These are phyloP conservation scores for Muschampia plurimacula DNA, from an alignment of 2,888 invertebrate species.

Conservation along the genomic window DNA sequence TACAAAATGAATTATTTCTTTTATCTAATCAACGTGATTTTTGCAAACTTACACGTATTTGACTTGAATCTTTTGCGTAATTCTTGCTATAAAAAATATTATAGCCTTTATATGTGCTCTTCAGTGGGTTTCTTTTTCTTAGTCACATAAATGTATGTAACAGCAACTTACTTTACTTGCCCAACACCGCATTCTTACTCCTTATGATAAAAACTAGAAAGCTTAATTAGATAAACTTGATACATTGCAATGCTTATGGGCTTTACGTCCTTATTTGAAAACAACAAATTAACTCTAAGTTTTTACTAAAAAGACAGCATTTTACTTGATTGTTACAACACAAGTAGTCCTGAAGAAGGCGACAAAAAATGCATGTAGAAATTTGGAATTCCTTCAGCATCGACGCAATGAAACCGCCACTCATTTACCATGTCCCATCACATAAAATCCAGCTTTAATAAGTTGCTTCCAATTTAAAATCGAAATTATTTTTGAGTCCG, in stretches of 20 bases:
- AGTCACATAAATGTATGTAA: constrained; percentile 9
- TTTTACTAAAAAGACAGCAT: constrained; percentile 17
- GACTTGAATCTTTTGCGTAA: constrained; percentile 2
- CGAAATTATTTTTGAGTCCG: constrained; percentile 76
- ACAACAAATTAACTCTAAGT: constrained; percentile 15
- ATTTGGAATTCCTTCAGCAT: constrained; percentile 30
- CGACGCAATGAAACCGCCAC: constrained; percentile 33
- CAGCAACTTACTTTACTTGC: constrained; percentile 14
- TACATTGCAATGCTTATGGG: constrained; percentile 16
- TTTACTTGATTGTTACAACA: constrained; percentile 26
- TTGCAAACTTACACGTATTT: constrained; percentile 1
- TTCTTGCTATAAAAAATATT: constrained; percentile 9
- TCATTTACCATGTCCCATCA: constrained; percentile 62
- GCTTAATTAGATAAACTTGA: constrained; percentile 30
- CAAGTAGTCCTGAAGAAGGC: background rate
- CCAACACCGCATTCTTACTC: constrained; percentile 26
- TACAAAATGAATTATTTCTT: constrained; percentile 26
- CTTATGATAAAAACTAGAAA: constrained; percentile 35
- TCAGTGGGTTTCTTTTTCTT: constrained; percentile 10
- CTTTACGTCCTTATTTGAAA: constrained; percentile 33
- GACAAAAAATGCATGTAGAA: constrained; percentile 26
- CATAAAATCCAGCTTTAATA: constrained; percentile 73
- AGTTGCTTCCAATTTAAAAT: constrained; percentile 80
- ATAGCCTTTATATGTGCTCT: constrained; percentile 11
- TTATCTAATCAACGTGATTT: constrained; percentile 5